These are phyloP conservation scores for Itoplectis maculator DNA, from an alignment of 2,888 invertebrate genomes.

Conservation along the genomic window DNA sequence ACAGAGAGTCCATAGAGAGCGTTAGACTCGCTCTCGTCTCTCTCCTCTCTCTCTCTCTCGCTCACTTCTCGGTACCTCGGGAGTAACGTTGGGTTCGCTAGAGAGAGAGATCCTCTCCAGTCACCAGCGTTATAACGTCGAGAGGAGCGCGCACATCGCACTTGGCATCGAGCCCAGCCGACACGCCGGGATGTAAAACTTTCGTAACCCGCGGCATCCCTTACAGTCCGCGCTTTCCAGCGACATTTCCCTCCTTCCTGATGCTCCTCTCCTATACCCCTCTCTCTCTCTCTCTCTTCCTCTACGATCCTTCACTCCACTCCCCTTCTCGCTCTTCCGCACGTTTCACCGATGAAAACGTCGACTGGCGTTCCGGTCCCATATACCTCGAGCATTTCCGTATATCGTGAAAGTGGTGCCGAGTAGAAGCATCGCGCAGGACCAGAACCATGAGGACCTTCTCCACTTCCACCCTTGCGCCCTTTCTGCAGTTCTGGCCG, in stretches of 20 bases:
- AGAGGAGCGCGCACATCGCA: constrained; percentile 59
- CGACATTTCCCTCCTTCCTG: constrained; percentile 18
- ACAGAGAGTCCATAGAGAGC: constrained; percentile 4
- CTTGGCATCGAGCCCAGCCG: constrained; percentile 63
- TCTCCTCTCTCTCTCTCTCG: no score
- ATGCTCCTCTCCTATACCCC: background rate
- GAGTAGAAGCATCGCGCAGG: background rate
- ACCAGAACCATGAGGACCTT: background rate
- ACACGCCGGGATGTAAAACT: constrained; percentile 58
- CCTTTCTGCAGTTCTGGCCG: constrained; percentile 12
- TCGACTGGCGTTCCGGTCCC: constrained; percentile 29
- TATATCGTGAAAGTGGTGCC: constrained; percentile 47
- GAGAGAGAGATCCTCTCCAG: constrained; percentile 40
- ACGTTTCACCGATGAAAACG: constrained; percentile 49
- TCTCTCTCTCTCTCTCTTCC: constrained; percentile 20
- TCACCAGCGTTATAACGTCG: constrained; percentile 46
- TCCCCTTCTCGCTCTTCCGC: constrained; percentile 23
- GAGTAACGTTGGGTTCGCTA: constrained; percentile 37
- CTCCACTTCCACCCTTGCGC: background rate
- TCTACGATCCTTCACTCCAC: constrained; percentile 5
- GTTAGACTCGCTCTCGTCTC: no score
- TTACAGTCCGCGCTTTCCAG: constrained; percentile 37
- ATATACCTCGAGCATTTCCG: constrained; percentile 44
- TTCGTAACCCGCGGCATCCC: constrained; percentile 40
- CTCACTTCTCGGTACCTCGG: constrained; percentile 30